These are phyloP conservation scores for Balaenoptera acutorostrata DNA, from an alignment of 2,113 vertebrate genomes.

Conservation along the genomic window DNA sequence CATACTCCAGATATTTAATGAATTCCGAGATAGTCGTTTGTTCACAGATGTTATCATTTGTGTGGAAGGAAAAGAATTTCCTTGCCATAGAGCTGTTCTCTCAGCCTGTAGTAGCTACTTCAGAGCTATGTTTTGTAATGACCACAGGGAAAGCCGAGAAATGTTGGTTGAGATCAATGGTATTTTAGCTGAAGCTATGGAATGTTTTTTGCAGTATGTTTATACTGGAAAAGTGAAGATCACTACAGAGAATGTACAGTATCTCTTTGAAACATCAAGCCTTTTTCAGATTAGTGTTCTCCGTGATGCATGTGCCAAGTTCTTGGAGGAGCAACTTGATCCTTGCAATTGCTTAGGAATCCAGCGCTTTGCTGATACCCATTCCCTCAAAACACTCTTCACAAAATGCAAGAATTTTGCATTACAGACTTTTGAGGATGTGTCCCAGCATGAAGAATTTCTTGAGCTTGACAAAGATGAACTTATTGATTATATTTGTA, in stretches of 20 bases:
- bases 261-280: constrained; percentile 96
- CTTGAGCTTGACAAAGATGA: constrained; percentile 92
- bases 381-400: constrained; percentile 93
- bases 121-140: constrained; percentile 96
- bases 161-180: constrained; percentile 97
- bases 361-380: constrained; percentile 94
- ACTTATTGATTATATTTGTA: constrained; percentile 93
- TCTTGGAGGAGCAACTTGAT: constrained; percentile 97
- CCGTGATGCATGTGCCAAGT: constrained; percentile 96
- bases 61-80: constrained; percentile 94
- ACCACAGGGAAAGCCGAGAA: constrained; percentile 93
- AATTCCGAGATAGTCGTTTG: constrained; percentile 93
- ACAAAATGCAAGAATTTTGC: constrained; percentile 92
- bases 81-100: constrained; percentile 94
- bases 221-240: constrained; percentile 97
- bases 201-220: constrained; percentile 95
- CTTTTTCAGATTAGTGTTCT: constrained; percentile 95
- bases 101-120: constrained; percentile 97
- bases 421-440: constrained; percentile 92
- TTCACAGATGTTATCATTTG: constrained; percentile 97
- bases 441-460: constrained; percentile 95
- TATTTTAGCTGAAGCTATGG: constrained; percentile 97
- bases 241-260: constrained; percentile 97
- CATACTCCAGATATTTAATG: constrained; percentile 96
- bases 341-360: constrained; percentile 98